Evolutionary conservation across 2,888 invertebrate genomes (phyloP).

Genomic region (Cryptocephalus primarius): DNA sequence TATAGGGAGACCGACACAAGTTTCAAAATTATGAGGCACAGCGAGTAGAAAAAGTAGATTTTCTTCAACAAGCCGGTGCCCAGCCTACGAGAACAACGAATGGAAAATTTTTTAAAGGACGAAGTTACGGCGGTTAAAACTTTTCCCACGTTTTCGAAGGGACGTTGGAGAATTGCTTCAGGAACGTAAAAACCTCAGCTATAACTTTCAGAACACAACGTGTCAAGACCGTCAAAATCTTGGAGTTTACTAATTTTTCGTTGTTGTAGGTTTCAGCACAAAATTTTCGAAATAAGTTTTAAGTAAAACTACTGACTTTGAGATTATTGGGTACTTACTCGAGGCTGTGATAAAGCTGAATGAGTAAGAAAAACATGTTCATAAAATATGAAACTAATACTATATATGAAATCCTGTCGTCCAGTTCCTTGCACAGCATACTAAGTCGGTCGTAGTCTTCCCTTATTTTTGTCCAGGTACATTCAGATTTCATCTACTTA

Average conservation of each 20-base stretch:
- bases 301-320: not conserved
- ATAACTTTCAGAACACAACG: no score
- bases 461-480: conserved; percentile 16
- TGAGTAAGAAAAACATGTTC: conserved; percentile 18
- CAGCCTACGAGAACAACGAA: not conserved
- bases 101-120: no score
- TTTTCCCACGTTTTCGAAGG: no score
- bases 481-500: conserved; percentile 7
- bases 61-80: conserved; percentile 16
- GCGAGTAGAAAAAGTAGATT: conserved; percentile 25
- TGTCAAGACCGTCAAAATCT: no score
- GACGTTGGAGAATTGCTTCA: no score
- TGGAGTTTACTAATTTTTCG: not conserved
- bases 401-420: conserved; percentile 14
- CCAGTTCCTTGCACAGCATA: conserved; percentile 15
- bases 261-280: no score
- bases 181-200: no score
- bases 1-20: conserved; percentile 25
- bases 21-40: conserved; percentile 30
- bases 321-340: conserved; percentile 13
- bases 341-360: conserved; percentile 18
- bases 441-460: conserved; percentile 19
- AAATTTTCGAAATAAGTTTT: no score
- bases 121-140: no score
- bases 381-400: conserved; percentile 18